A percentile compares a stretch with the other conserved stretches of the same genome.
phyloP scores from a whole-genome alignment of 2,888 invertebrate species.

The Scrobipalpa atriplicella region DNA sequence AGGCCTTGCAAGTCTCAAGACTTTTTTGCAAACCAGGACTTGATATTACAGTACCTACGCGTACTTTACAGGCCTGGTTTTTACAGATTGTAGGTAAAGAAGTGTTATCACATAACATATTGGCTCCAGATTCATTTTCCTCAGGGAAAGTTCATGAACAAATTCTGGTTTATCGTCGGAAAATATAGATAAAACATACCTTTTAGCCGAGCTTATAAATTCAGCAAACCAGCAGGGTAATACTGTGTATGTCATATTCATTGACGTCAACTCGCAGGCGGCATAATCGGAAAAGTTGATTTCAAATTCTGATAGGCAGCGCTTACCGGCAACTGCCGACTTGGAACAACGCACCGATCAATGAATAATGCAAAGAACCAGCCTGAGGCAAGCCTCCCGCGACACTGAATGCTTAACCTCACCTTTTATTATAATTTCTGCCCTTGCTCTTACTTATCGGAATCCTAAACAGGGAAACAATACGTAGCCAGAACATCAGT shows the following conservation, averaged over 20 bases:
- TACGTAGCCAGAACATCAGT: background rate
- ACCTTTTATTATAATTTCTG: conserved; percentile 55
- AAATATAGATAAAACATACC: too few species aligned
- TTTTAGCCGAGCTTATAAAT: background rate
- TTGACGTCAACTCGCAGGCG: conserved; percentile 49
- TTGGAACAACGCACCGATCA: conserved; percentile 48
- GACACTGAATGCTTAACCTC: conserved; percentile 67
- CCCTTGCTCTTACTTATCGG: conserved; percentile 47
- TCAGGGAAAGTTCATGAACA: too few species aligned
- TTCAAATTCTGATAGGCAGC: conserved; percentile 62
- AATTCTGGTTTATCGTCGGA: too few species aligned
- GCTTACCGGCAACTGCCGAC: conserved; percentile 39
- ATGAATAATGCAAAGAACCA: conserved; percentile 72
- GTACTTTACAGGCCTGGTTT: too few species aligned
- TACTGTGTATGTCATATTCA: conserved; percentile 17
- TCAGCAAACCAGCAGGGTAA: background rate
- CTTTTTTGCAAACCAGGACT: too few species aligned
- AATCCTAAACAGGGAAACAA: background rate
- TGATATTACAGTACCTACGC: too few species aligned
- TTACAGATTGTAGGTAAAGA: too few species aligned
- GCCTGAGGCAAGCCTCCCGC: conserved; percentile 47
- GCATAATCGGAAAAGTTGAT: conserved; percentile 44
- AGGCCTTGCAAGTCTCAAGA: too few species aligned
- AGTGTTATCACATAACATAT: too few species aligned
- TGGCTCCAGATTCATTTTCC: too few species aligned